phyloP scores from a whole-genome alignment of 2,888 invertebrate genomes.

The Eubasilissa splendida region DNA sequence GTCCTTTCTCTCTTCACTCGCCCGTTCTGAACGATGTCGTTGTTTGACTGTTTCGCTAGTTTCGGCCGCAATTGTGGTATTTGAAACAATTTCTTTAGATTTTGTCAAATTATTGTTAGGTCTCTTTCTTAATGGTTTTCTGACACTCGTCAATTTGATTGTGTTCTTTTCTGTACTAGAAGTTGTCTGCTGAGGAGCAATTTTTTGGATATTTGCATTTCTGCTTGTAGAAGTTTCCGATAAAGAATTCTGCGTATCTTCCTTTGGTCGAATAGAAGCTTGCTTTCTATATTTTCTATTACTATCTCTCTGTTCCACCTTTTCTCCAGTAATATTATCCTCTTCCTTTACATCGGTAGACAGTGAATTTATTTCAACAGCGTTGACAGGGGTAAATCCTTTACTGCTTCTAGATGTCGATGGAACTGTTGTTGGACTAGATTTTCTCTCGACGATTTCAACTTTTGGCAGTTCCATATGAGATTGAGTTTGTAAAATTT shows the following conservation, averaged over 20 bases:
- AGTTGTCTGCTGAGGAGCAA: neutral
- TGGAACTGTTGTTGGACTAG: constrained; percentile 5
- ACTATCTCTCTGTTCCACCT: constrained; percentile 24
- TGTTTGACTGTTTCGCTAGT: constrained; percentile 12
- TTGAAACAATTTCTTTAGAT: constrained; percentile 14
- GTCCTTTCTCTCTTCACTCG: constrained; percentile 53
- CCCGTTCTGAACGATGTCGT: constrained; percentile 53
- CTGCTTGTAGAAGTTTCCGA: neutral
- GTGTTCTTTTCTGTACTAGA: constrained; percentile 50
- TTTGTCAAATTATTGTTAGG: neutral
- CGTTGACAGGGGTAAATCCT: constrained; percentile 54
- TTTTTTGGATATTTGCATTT: neutral
- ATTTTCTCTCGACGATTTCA: constrained; percentile 54
- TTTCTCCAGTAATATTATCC: constrained; percentile 51
- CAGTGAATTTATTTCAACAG: constrained; percentile 54
- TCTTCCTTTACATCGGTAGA: constrained; percentile 46
- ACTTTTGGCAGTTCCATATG: constrained; percentile 55
- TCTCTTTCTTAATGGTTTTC: constrained; percentile 39
- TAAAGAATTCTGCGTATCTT: neutral
- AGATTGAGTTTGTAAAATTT: constrained; percentile 56
- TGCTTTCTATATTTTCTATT: constrained; percentile 32
- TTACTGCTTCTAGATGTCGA: constrained; percentile 41
- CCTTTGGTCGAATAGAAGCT: constrained; percentile 6
- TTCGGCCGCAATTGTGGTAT: constrained; percentile 22
- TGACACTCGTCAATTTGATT: constrained; percentile 47